Base-by-base conservation (phyloP, 2,113 vertebrate genomes). In the Haemorhous mexicanus region DNA sequence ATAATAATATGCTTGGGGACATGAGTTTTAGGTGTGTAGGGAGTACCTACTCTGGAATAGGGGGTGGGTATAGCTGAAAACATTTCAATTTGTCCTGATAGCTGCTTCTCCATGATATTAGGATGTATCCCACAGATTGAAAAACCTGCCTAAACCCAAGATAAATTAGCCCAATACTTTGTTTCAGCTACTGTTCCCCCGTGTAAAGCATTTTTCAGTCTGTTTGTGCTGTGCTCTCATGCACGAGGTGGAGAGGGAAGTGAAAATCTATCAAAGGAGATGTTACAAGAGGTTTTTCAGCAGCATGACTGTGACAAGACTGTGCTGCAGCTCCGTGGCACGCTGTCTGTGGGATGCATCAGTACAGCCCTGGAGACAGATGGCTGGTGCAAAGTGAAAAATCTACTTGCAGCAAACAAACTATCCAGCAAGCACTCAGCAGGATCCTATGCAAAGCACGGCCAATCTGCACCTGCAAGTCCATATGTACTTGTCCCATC, bases 311-410 rank as follows among this genome's bases (percentile, higher is more conserved):
- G 79, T 18, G 35, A 52, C 75, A 70, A 3, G 43, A 3, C 55
- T 53, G 79, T 58, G 13, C 66, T 33, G 85, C 4, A 88, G 83
- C 47, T 81, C 72, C 7, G 77, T 83, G 49, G 75, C 88, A 74
- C 35, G 0, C 13, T 83, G 3, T 83, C 85, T 93, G 89, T 46
- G 53, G 76, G 76, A 89, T 32, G 75, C 77, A 55, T 76, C 89
- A 52, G 86, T 59, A 64, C 83, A 93, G 89, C 90, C 73, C 1
- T 64, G 79, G 63, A 88, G 90, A 95, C 96, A 96, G 94, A 93
- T 86, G 93, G 93, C 80, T 86, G 26, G 61, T 63, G 91, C 80
- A 92, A 93, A 87, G 86, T 70, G 93, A 94, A 94, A 95, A 93
- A 86, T 61, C 55, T 41, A 56, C 56, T 70, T 55, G 46, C 58